phyloP scores from a whole-genome alignment of 2,888 invertebrate genomes.

The Drosophila formosana region DNA sequence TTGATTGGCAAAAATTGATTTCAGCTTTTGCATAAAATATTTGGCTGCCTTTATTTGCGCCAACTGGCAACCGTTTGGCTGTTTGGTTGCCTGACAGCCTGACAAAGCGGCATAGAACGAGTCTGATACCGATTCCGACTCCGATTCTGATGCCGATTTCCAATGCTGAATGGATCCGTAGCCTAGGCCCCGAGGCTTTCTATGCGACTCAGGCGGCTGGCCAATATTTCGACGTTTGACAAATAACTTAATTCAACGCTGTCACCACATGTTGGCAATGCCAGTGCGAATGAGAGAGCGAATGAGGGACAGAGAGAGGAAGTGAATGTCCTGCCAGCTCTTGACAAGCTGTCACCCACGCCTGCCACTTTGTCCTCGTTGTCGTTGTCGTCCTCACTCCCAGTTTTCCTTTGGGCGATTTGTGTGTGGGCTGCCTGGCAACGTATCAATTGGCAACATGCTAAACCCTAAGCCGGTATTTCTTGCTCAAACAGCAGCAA shows the following conservation, averaged over 20 bases:
- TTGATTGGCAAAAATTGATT: constrained; percentile 79
- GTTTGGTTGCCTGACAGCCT: constrained; percentile 39
- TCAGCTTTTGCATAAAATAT: constrained; percentile 77
- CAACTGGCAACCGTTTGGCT: constrained; percentile 53
- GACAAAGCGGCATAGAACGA: constrained; percentile 45
- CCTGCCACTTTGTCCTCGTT: background rate
- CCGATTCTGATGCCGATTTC: constrained; percentile 14
- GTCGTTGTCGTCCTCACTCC: background rate
- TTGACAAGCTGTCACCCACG: constrained; percentile 36
- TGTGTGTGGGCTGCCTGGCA: constrained; percentile 11
- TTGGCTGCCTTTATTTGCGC: constrained; percentile 65
- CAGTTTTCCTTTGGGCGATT: background rate
- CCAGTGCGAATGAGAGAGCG: constrained; percentile 9
- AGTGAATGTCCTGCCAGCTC: constrained; percentile 7
- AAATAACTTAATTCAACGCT: constrained; percentile 78
- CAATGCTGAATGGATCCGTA: constrained; percentile 4
- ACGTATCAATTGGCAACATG: constrained; percentile 38
- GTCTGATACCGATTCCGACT: constrained; percentile 2
- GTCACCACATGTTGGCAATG: constrained; percentile 71
- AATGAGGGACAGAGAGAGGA: background rate
- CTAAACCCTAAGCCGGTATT: constrained; percentile 24
- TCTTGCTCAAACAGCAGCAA: constrained; percentile 9
- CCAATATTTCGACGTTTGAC: constrained; percentile 69
- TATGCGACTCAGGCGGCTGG: constrained; percentile 25
- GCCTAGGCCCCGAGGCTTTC: constrained; percentile 16